These are phyloP conservation scores for Sterrhoptilus dennistouni DNA, from an alignment of 2,113 vertebrate genomes.

Conservation along the genomic window DNA sequence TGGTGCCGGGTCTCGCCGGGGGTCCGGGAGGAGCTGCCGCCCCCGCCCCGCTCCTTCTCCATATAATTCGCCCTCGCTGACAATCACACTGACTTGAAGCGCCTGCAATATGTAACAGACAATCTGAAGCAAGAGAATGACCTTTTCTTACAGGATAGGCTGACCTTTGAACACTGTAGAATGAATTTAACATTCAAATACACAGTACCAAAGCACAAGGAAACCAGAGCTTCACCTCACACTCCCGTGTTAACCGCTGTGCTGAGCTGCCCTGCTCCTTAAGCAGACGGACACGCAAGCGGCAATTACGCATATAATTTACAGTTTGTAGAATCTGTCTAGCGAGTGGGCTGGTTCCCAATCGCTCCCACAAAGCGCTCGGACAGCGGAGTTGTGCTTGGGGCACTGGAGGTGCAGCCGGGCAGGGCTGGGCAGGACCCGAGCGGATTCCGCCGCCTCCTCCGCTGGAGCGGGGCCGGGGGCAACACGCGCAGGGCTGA, in stretches of 20 bases:
- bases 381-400: neutral
- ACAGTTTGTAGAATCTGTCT: neutral
- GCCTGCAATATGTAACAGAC: neutral
- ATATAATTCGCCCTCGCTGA: neutral
- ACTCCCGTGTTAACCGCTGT: neutral
- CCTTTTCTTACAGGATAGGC: neutral
- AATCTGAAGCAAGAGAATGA: neutral
- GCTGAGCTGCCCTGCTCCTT: neutral
- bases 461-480: neutral
- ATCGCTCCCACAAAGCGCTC: neutral
- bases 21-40: neutral
- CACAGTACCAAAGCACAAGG: neutral
- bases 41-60: neutral
- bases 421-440: rapidly evolving
- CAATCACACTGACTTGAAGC: neutral
- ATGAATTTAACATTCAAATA: neutral
- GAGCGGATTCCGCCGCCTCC: neutral
- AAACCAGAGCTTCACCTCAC: neutral
- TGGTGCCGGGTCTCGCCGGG: neutral
- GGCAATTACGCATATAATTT: neutral
- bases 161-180: neutral
- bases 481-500: neutral
- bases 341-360: neutral
- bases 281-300: neutral
- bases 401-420: neutral